Base-by-base conservation (phyloP, 2,113 vertebrate genomes). In the Lethenteron camtschaticum region DNA sequence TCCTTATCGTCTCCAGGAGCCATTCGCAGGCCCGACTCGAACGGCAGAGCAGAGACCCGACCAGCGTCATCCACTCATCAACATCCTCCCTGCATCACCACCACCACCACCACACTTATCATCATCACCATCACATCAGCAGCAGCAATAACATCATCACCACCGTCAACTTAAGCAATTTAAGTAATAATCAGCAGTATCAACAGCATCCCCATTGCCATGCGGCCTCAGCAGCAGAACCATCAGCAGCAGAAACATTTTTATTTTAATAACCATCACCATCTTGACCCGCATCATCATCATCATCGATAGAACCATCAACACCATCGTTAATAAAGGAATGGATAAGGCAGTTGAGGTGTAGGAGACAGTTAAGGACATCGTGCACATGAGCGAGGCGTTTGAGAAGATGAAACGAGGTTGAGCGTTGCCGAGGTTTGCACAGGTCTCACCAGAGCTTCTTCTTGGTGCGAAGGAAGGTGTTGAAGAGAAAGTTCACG, bases 1-100 rank as follows among this genome's bases (percentile, higher is more conserved):
- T 83, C 1, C 92, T 82, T 18, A 99, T 82, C 77, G 90, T 95
- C 74, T 95, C 89, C 73, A 90, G 83, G 76, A 99, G 82, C 94
- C 92, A 99, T 75, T 95, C 86, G 72, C 91, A 97, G 9, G 91
- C 90, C 76, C 92, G 87, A 58, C 84, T 84, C 79, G 89, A 96
- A 81, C 95, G 96, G 56, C 88, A 85, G 69, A 99, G 84, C 78
- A 99, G 74, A 12, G 89, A 88, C 79, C 96, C 94, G 70, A 95
- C 88, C 11, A 89, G 88, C 14, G 90, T 85, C 76, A 99, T 89
- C 94, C 94, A 99, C 74, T 99, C 94, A 79, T 95, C 94, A 69
- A 90, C 96, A 76, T 99, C 94, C 77, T 84, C 84, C 81, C 94
- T 99, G 73, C 55, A 76, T 68, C 72, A 77, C 20, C 74, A 41